Evolutionary conservation across 2,113 vertebrate species (phyloP), one percentile per base, ranked within the genome.

Genomic region (Conger conger): DNA sequence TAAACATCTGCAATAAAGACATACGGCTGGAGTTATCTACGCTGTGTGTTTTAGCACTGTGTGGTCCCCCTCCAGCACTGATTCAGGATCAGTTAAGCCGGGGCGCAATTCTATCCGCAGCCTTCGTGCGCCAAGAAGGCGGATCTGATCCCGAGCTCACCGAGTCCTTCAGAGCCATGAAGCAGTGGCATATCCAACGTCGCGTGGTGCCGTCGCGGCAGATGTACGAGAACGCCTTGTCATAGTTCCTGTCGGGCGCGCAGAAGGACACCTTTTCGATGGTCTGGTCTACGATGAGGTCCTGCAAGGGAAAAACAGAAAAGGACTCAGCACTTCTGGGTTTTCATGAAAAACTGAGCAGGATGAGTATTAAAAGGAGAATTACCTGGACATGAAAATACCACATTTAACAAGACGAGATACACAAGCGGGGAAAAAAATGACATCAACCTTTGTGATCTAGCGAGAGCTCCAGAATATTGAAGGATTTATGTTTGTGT

Each of bases 201-300:
- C 97, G 94, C 0, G 97, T 97, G 35, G 97, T 98, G 18, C 97
- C 97, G 0, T 98, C 97, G 0, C 97, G 92, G 93, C 97, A 98
- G 93, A 98, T 98, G 88, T 98, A 98, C 81, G 97, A 98, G 90
- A 98, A 98, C 33, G 97, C 97, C 86, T 98, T 98, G 93, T 98
- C 97, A 27, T 97, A 97, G 91, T 97, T 98, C 23, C 97, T 96
- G 89, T 98, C 97, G 0, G 97, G 97, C 18, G 97, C 97, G 0
- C 97, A 98, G 90, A 98, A 98, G 0, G 97, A 98, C 57, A 98
- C 97, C 91, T 98, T 98, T 92, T 98, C 97, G 0, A 98, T 98
- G 90, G 97, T 98, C 93, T 98, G 97, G 90, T 98, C 97, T 54
- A 98, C 97, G 0, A 98, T 97, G 85, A 98, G 96, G 88, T 98